phyloP scores from a whole-genome alignment of 2,113 vertebrate species.

The Mormyrus lacerda region DNA sequence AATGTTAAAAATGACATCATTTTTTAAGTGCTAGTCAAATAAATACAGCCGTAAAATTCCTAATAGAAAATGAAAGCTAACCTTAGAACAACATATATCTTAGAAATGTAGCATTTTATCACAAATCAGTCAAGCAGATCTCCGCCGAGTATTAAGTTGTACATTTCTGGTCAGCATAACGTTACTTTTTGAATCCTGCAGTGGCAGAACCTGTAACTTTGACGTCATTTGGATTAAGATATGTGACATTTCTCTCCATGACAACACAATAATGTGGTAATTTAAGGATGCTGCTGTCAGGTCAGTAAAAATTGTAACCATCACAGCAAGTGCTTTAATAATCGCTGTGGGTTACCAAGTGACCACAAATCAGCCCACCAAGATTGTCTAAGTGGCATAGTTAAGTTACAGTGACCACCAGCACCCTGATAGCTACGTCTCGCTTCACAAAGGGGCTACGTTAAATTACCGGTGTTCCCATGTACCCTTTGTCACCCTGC shows the following conservation, averaged over 20 bases:
- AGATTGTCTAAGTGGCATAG: neutral
- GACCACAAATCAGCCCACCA: neutral
- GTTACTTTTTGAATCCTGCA: neutral
- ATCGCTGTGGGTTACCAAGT: neutral
- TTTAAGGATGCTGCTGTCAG: neutral
- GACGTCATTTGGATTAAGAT: neutral
- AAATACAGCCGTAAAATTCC: neutral
- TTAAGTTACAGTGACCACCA: neutral
- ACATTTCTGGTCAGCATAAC: neutral
- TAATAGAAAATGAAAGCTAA: neutral
- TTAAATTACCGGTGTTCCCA: neutral
- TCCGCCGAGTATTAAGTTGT: neutral
- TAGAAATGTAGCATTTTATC: neutral
- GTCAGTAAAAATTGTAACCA: neutral
- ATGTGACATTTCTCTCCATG: neutral
- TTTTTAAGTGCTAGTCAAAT: slow-evolving; percentile 11
- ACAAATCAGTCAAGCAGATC: neutral
- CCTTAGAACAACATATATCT: neutral
- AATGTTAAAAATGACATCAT: neutral
- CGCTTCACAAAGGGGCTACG: neutral
- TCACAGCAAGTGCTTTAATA: neutral
- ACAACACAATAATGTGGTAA: neutral
- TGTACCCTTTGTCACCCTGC: neutral
- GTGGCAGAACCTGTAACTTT: neutral
- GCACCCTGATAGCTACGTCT: neutral